Percentiles rank a stretch among this genome's conserved stretches.
Conservation (phyloP, 2,888 invertebrate species). For the Hirtodrosophila duncani region DNA sequence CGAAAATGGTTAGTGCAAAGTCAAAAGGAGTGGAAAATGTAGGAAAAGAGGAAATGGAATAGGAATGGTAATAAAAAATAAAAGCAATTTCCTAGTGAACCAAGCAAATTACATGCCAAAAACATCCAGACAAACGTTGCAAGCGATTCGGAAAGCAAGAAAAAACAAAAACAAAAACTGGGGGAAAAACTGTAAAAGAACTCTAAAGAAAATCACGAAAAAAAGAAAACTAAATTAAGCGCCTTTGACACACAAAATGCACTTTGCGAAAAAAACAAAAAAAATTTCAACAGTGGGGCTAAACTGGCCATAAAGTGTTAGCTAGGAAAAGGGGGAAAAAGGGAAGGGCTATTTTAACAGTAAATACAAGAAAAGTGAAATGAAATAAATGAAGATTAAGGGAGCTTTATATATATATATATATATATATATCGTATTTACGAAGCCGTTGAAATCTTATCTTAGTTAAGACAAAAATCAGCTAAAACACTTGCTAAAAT, state of each 20-base stretch:
- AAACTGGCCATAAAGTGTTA: not conserved
- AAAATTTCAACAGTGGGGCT: too few species aligned
- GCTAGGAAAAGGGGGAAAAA: slow-evolving; percentile 30
- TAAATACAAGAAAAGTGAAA: slow-evolving; percentile 29
- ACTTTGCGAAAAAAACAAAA: slow-evolving; percentile 37
- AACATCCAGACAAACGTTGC: slow-evolving; percentile 50
- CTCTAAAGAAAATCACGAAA: slow-evolving; percentile 7
- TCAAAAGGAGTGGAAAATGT: slow-evolving; percentile 13
- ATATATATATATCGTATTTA: too few species aligned
- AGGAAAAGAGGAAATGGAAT: slow-evolving; percentile 17
- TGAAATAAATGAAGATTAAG: too few species aligned
- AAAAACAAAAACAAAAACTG: not conserved
- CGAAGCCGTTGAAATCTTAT: too few species aligned
- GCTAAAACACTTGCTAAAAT: too few species aligned
- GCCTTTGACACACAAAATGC: slow-evolving; percentile 71
- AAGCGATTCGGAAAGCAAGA: slow-evolving; percentile 4
- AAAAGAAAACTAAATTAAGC: slow-evolving; percentile 57
- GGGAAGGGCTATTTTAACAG: too few species aligned
- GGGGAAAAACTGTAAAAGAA: slow-evolving; percentile 1
- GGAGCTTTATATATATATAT: too few species aligned
- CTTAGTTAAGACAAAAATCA: too few species aligned
- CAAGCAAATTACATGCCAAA: slow-evolving; percentile 65
- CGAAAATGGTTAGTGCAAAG: slow-evolving; percentile 30
- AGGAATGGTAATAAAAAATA: slow-evolving; percentile 17
- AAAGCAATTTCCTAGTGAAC: slow-evolving; percentile 61